Evolutionary conservation across 2,113 vertebrate genomes (phyloP).

Genomic region (Eidolon helvum): DNA sequence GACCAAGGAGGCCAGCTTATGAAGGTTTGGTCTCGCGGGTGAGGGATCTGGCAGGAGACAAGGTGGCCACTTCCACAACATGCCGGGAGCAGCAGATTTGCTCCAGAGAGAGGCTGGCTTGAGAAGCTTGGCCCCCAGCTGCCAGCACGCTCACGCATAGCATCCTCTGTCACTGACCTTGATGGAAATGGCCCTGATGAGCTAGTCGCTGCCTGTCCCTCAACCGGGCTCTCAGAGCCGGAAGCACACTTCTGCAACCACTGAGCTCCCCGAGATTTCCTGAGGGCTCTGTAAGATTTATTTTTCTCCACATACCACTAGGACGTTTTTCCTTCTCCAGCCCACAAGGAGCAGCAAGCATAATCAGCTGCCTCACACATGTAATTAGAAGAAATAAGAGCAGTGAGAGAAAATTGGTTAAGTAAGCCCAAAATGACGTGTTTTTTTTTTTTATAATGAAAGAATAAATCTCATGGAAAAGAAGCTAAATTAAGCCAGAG

Average conservation of each 20-base stretch:
- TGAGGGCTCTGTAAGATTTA: background rate
- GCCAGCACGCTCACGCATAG: rapidly evolving
- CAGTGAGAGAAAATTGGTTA: slow-evolving; percentile 35
- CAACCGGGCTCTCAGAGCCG: background rate
- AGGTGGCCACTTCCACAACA: background rate
- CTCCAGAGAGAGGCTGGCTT: background rate
- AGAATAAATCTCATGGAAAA: slow-evolving; percentile 42
- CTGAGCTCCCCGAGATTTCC: background rate
- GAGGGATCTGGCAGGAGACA: background rate
- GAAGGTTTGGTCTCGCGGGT: background rate
- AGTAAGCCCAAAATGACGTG: slow-evolving; percentile 56
- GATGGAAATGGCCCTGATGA: background rate
- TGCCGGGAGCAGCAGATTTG: background rate
- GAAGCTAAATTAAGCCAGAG: background rate
- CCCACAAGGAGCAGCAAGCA: background rate
- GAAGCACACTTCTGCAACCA: background rate
- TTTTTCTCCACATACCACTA: background rate
- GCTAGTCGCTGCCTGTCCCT: too few relatives aligned
- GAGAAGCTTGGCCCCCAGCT: background rate
- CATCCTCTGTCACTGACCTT: background rate
- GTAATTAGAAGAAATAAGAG: slow-evolving; percentile 65
- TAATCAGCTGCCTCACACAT: background rate
- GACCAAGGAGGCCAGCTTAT: too few relatives aligned
- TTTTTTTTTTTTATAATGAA: slow-evolving; percentile 42
- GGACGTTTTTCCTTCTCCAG: background rate